Evolutionary conservation across 2,888 invertebrate genomes (phyloP), one percentile per base, ranked within the genome.

Genomic region (Dryocosmus kuriphilus): DNA sequence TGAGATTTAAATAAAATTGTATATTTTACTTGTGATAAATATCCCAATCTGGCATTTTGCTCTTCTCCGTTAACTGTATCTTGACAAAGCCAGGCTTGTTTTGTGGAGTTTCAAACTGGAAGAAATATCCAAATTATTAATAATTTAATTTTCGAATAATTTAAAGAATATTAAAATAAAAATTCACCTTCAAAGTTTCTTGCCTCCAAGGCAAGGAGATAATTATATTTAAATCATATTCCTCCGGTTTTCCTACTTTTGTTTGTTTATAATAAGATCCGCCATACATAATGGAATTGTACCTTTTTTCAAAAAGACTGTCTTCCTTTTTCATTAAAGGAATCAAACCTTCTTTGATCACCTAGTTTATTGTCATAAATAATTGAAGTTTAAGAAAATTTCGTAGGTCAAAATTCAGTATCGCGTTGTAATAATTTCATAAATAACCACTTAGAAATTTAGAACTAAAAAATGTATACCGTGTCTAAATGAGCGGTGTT

Each of bases 191-290:
- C 5, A 77, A 57, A 19, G 30, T 55, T 3, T 35, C 30, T 30
- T 71, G n/a, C 9, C 19, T 46, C 46, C 61, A 51, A 8, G 94
- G 94, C 24, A 94, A 86, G 0, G 92, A 91, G 73, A 94, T 92
- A 3, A 94, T 92, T 2, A 94, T 90, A 89, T 94, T 93, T 88
- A 94, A 92, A 85, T 94, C 94, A 82, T 93, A 94, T 84, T 94
- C 94, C 81, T 94, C 93, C 27, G 94, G 93, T 80, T 93, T 92
- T 3, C 93, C 92, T 0, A 94, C 93, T 87, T 93, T 93, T 32
- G 94, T 92, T 19, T 93, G 92, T 82, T 94, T 94, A 79, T 93
- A 94, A 27, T 92, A 94, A 85, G 94, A 94, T 19, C 94, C 94
- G 0, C 93, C 94, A 81, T 92, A 93, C 80, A 92, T 91, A 1